These are phyloP conservation scores for Phataginus tetradactyla DNA, from an alignment of 2,797 vertebrate species.

Conservation along the genomic window DNA sequence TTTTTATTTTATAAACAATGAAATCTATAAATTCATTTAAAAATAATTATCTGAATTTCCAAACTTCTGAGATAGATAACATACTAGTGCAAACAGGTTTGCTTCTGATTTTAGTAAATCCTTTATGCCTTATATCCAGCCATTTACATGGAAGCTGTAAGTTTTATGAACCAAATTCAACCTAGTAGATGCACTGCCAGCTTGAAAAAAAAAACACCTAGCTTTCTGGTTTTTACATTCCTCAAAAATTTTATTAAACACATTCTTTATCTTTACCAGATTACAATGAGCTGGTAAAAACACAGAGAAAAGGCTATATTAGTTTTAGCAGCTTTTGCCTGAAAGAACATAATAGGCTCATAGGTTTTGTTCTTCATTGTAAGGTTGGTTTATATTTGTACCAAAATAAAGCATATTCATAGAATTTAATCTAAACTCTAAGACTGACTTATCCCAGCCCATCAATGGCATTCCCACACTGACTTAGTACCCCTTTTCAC, in stretches of 20 bases:
- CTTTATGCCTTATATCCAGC: neutral
- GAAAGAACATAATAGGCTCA: neutral
- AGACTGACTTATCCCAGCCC: neutral
- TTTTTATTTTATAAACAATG: slow-evolving; percentile 49
- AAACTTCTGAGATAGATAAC: neutral
- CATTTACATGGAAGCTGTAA: neutral
- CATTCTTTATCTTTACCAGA: neutral
- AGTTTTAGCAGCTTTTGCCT: neutral
- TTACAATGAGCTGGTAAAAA: neutral
- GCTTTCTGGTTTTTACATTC: neutral
- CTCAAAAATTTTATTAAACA: slow-evolving; percentile 16
- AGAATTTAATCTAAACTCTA: neutral
- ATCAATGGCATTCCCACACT: neutral
- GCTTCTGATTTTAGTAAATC: neutral
- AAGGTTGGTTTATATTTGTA: neutral
- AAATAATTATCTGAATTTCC: slow-evolving; percentile 10
- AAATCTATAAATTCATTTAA: neutral
- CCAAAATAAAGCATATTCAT: neutral
- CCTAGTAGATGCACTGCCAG: neutral
- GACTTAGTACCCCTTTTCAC: neutral
- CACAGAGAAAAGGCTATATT: neutral
- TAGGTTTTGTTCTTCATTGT: neutral
- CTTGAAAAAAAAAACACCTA: neutral
- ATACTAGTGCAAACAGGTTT: neutral
- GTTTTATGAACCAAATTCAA: slow-evolving; percentile 33